Percentiles rank a stretch among this genome's conserved stretches.
Evolutionary conservation across 2,797 vertebrate genomes (phyloP).

Genomic region (Halcyon leucocephala): DNA sequence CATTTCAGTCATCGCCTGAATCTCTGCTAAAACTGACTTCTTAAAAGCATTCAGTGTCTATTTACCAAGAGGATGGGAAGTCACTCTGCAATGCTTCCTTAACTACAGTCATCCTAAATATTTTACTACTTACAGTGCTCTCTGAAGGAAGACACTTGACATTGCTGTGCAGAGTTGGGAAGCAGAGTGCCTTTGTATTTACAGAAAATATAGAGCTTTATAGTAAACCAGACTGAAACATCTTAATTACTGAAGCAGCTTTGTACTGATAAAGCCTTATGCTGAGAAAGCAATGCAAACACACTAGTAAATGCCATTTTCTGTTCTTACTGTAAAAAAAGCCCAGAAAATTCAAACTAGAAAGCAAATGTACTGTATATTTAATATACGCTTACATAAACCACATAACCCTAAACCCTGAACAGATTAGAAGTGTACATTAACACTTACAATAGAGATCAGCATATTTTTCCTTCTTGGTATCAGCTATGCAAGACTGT

Average conservation of each 20-base stretch:
- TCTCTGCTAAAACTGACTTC: conserved; percentile 5
- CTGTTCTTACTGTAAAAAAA: background rate
- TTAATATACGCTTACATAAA: background rate
- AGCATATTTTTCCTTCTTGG: background rate
- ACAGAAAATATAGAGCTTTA: background rate
- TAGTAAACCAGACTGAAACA: background rate
- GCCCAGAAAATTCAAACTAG: background rate
- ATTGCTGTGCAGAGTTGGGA: background rate
- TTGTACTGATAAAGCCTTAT: background rate
- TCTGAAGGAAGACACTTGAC: background rate
- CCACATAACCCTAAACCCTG: background rate
- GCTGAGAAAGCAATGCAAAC: background rate
- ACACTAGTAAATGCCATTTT: background rate
- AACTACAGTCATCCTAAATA: background rate
- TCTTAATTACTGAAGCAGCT: background rate
- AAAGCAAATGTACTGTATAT: background rate
- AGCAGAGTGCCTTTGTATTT: background rate
- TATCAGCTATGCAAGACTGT: background rate
- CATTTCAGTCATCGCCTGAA: background rate
- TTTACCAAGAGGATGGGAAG: background rate
- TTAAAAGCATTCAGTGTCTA: background rate
- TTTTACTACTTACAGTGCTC: conserved; percentile 1
- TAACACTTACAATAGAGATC: background rate
- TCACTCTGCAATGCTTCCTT: background rate
- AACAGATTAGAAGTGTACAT: background rate